phyloP scores from a whole-genome alignment of 35 echinoderm and acorn worm species.

The Anneissia japonica region DNA sequence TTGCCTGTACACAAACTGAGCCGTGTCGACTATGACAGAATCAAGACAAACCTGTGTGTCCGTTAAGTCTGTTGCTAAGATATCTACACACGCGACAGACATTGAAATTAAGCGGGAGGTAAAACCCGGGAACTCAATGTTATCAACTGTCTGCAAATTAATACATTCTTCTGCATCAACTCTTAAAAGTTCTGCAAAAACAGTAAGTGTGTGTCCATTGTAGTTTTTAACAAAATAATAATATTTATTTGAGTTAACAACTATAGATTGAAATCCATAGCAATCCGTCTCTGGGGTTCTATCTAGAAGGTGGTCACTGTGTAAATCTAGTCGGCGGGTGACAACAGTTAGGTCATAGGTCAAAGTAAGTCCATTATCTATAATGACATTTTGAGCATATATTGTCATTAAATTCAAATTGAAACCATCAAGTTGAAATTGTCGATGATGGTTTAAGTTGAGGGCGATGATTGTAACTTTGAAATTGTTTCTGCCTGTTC shows the following conservation, averaged over 20 bases:
- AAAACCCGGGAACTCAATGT: not conserved
- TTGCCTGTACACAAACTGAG: not conserved
- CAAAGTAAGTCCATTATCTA: not conserved
- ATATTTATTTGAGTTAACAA: not conserved
- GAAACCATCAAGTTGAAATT: not conserved
- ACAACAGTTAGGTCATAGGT: not conserved
- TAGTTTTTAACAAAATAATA: not conserved
- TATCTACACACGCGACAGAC: not conserved
- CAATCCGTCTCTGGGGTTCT: not conserved
- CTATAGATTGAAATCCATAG: not conserved
- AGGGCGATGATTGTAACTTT: not conserved
- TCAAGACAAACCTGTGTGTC: not conserved
- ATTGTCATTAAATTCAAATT: not conserved
- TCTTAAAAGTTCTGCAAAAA: not conserved
- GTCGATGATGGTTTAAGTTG: not conserved
- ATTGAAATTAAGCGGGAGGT: not conserved
- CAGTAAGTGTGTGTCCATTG: not conserved
- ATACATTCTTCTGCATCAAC: not conserved
- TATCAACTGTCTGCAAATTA: not conserved
- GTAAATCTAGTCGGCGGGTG: not conserved
- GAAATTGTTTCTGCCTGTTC: not conserved
- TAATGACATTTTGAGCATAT: not conserved
- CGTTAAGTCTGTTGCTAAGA: not conserved
- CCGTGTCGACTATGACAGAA: not conserved
- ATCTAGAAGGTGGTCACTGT: not conserved